A percentile compares a stretch with the other conserved stretches of the same genome.
These are phyloP conservation scores for Propsilocerus akamusi DNA, from an alignment of 1,140 invertebrate species.

Conservation along the genomic window DNA sequence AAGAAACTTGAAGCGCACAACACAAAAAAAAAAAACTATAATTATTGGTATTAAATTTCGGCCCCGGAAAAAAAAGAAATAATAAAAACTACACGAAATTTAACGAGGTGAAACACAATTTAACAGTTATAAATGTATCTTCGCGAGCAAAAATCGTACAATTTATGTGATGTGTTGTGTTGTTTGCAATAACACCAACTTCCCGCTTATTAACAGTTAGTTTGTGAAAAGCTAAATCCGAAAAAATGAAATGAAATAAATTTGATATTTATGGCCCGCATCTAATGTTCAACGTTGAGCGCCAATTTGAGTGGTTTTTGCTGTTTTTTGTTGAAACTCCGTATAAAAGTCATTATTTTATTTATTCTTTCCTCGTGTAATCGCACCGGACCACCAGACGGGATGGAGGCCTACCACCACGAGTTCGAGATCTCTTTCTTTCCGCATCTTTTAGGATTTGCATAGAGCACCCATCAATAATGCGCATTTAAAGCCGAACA, in stretches of 20 bases:
- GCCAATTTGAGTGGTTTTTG: slow-evolving; percentile 2
- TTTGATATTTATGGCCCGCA: slow-evolving; percentile 1
- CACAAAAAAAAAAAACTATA: too few relatives aligned
- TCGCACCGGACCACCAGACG: background rate
- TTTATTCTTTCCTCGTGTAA: background rate
- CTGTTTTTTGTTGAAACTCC: slow-evolving; percentile 1
- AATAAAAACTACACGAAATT: background rate
- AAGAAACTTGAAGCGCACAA: too few relatives aligned
- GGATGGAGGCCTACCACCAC: too few relatives aligned
- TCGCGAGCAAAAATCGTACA: background rate
- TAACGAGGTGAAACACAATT: background rate
- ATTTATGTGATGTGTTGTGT: background rate
- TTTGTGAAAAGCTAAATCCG: background rate
- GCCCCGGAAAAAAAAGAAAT: background rate
- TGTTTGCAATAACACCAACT: background rate
- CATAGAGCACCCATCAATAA: too few relatives aligned
- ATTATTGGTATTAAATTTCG: background rate
- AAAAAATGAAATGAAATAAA: background rate
- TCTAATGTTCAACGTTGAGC: background rate
- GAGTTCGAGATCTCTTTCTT: background rate
- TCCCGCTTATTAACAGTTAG: slow-evolving; percentile 1
- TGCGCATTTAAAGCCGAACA: too few relatives aligned
- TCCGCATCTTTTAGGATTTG: too few relatives aligned
- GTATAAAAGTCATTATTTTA: too few relatives aligned
- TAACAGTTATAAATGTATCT: background rate